These are phyloP conservation scores for Stylophora pistillata DNA, from an alignment of 64 coral and sea anemone genomes.

Conservation along the genomic window DNA sequence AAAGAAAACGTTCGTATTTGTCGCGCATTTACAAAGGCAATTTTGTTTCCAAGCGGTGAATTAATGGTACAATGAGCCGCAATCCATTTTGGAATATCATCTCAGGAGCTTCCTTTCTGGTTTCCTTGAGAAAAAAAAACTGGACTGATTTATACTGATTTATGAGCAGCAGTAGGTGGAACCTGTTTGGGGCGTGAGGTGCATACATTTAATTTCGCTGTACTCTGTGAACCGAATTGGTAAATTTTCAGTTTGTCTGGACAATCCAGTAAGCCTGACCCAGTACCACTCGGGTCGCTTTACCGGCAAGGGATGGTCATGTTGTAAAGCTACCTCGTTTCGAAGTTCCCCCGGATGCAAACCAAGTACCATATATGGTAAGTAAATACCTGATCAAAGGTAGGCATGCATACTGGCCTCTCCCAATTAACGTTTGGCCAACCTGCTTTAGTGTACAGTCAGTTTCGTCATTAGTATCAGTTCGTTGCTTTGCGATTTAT, in stretches of 20 bases:
- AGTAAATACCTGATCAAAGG: background rate
- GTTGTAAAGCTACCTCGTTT: constrained; percentile 63
- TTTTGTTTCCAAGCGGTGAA: too few relatives aligned
- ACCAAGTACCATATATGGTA: constrained; percentile 79
- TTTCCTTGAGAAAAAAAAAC: too few relatives aligned
- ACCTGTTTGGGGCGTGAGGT: too few relatives aligned
- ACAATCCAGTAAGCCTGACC: constrained; percentile 78
- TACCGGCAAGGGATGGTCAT: constrained; percentile 79
- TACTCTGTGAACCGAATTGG: background rate
- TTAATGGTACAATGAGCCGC: too few relatives aligned
- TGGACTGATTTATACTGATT: too few relatives aligned
- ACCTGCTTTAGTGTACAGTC: too few relatives aligned
- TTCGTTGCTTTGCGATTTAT: background rate
- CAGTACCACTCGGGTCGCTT: constrained; percentile 78
- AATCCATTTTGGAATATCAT: too few relatives aligned
- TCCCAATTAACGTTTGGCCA: background rate
- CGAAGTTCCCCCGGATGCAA: constrained; percentile 66
- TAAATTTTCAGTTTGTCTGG: constrained; percentile 52
- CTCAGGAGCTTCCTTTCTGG: too few relatives aligned
- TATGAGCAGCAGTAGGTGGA: too few relatives aligned
- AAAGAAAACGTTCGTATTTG: too few relatives aligned
- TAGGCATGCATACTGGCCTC: background rate
- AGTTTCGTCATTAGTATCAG: background rate
- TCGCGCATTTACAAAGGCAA: too few relatives aligned
- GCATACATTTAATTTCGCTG: too few relatives aligned